phyloP scores from a whole-genome alignment of 1,140 invertebrate species.

The Drosophila tsacasi region DNA sequence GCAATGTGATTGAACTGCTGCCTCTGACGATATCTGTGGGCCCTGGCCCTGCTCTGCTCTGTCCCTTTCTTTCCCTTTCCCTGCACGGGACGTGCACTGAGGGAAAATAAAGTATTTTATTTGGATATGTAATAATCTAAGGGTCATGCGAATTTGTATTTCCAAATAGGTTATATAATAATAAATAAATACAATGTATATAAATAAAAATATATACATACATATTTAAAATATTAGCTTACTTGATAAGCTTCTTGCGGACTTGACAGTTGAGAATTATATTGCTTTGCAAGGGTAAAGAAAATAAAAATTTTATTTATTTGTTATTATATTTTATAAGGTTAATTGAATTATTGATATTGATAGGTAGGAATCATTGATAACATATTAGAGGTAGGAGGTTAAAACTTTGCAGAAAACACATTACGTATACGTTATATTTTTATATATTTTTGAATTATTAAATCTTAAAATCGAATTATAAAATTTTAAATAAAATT shows the following conservation, averaged over 20 bases:
- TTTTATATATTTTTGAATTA: background rate
- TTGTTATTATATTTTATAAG: too few relatives aligned
- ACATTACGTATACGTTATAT: constrained; percentile 20
- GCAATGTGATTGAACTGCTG: constrained; percentile 79
- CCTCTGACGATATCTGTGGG: constrained; percentile 71
- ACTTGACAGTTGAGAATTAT: background rate
- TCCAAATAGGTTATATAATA: too few relatives aligned
- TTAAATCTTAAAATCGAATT: too few relatives aligned
- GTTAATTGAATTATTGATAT: too few relatives aligned
- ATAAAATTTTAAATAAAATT: too few relatives aligned
- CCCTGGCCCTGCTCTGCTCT: constrained; percentile 23
- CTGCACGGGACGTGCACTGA: constrained; percentile 7
- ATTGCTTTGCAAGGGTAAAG: background rate
- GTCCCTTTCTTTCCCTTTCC: constrained; percentile 17
- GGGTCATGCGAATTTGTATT: background rate
- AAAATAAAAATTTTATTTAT: background rate
- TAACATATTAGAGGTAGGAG: background rate
- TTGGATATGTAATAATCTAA: background rate
- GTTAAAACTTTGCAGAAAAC: background rate
- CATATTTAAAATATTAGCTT: too few relatives aligned
- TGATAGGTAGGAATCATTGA: background rate
- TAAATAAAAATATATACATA: too few relatives aligned
- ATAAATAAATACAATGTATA: background rate
- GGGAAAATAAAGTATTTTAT: background rate
- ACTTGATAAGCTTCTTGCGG: background rate